A percentile compares a stretch with the other conserved stretches of the same genome.
Evolutionary conservation across 2,888 invertebrate genomes (phyloP).

Genomic region (Cotesia congregata): DNA sequence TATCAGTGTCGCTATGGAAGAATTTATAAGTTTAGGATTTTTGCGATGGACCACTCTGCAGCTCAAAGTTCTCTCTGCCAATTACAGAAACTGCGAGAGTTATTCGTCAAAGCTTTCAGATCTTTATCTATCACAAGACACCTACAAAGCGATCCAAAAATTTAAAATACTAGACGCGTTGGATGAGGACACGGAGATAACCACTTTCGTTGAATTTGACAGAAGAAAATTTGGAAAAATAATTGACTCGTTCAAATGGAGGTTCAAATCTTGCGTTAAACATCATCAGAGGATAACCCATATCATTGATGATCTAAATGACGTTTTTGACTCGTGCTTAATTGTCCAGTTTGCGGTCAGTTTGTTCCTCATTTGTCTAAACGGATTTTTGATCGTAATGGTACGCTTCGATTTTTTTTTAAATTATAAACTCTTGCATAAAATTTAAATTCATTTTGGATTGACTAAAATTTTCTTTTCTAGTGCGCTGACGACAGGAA

Average conservation of each 20-base stretch:
- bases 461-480: background rate
- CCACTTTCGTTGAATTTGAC: constrained; percentile 42
- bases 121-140: background rate
- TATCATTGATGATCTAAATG: constrained; percentile 50
- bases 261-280: constrained; percentile 47
- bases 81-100: constrained; percentile 36
- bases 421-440: background rate
- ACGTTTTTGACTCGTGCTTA: constrained; percentile 50
- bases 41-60: constrained; percentile 22
- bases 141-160: background rate
- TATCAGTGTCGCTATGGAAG: background rate
- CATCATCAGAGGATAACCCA: constrained; percentile 53
- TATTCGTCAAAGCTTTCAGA: background rate
- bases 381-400: constrained; percentile 57
- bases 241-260: constrained; percentile 30
- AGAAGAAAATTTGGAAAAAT: constrained; percentile 36
- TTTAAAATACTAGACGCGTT: background rate
- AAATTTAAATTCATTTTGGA: background rate
- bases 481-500: constrained; percentile 53
- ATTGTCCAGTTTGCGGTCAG: constrained; percentile 57
- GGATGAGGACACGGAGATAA: constrained; percentile 13
- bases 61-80: constrained; percentile 20
- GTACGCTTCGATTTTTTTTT: constrained; percentile 38
- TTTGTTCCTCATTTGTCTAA: constrained; percentile 58
- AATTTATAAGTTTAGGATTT: background rate